These are phyloP conservation scores for Cartodere bifasciata DNA, from an alignment of 2,888 invertebrate genomes.

Conservation along the genomic window DNA sequence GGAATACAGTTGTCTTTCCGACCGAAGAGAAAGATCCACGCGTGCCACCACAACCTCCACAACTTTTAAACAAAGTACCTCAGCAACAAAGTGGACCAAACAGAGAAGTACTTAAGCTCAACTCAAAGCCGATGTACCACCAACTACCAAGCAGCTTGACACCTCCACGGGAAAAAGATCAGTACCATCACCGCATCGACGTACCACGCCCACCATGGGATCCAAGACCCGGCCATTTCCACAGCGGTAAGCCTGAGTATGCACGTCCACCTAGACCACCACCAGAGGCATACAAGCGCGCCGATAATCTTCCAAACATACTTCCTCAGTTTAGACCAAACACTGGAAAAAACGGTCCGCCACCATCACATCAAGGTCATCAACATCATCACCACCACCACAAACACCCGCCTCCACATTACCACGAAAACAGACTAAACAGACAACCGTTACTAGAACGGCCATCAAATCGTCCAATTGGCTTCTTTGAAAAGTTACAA, in stretches of 20 bases:
- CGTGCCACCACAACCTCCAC: slow-evolving; percentile 17
- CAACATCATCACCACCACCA: slow-evolving; percentile 10
- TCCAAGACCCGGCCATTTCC: slow-evolving; percentile 35
- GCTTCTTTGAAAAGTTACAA: slow-evolving; percentile 33
- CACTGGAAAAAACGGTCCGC: slow-evolving; percentile 35
- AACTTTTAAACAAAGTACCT: slow-evolving; percentile 14
- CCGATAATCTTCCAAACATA: slow-evolving; percentile 47
- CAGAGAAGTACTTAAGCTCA: slow-evolving; percentile 30
- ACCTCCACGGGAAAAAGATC: slow-evolving; percentile 33
- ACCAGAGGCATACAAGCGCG: slow-evolving; percentile 30
- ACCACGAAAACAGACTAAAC: slow-evolving; percentile 23
- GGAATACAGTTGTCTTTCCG: slow-evolving; percentile 30
- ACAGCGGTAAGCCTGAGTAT: slow-evolving; percentile 33
- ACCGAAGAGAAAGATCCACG: slow-evolving; percentile 22
- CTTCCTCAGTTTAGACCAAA: slow-evolving; percentile 60
- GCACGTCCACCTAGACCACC: slow-evolving; percentile 29
- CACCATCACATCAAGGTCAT: slow-evolving; percentile 9
- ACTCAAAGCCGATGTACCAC: slow-evolving; percentile 34
- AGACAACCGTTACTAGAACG: slow-evolving; percentile 33
- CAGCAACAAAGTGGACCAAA: slow-evolving; percentile 15
- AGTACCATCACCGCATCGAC: slow-evolving; percentile 19
- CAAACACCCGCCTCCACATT: slow-evolving; percentile 19
- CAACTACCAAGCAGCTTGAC: slow-evolving; percentile 36
- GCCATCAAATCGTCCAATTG: slow-evolving; percentile 33
- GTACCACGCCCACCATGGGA: slow-evolving; percentile 37